Evolutionary conservation across 2,888 invertebrate species (phyloP).

Genomic region (Branchellion lobata): DNA sequence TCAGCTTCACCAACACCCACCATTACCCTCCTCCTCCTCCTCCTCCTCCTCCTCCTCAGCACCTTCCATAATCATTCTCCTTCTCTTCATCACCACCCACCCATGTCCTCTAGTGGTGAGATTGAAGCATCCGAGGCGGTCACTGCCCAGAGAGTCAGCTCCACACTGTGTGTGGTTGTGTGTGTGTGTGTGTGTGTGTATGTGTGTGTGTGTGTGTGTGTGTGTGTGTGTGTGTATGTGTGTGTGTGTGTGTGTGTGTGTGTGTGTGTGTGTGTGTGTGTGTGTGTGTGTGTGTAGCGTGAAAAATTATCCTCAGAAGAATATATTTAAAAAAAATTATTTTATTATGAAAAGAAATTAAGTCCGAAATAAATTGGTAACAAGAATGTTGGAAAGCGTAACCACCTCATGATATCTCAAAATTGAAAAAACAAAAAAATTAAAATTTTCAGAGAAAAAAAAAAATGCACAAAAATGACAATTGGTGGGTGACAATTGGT

Average conservation of each 20-base stretch:
- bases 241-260: too few species aligned
- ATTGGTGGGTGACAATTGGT: too few species aligned
- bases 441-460: neutral
- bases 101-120: constrained; percentile 91
- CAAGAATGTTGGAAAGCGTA: neutral
- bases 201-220: too few species aligned
- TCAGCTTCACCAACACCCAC: too few species aligned
- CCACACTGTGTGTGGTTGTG: constrained; percentile 74
- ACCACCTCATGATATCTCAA: neutral
- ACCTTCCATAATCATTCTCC: too few species aligned
- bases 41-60: too few species aligned
- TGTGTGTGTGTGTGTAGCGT: too few species aligned
- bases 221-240: too few species aligned
- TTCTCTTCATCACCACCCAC: constrained; percentile 56
- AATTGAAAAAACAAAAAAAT: neutral
- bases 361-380: too few species aligned
- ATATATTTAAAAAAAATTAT: neutral
- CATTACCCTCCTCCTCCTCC: too few species aligned
- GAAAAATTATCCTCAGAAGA: neutral
- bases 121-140: constrained; percentile 92
- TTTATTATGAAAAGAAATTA: neutral
- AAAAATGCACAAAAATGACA: neutral
- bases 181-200: neutral
- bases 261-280: neutral
- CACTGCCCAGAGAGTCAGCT: constrained; percentile 93